Percentiles rank a stretch among this genome's conserved stretches.
Evolutionary conservation across 1,140 invertebrate genomes (phyloP).

Genomic region (Nasonia longicornis): DNA sequence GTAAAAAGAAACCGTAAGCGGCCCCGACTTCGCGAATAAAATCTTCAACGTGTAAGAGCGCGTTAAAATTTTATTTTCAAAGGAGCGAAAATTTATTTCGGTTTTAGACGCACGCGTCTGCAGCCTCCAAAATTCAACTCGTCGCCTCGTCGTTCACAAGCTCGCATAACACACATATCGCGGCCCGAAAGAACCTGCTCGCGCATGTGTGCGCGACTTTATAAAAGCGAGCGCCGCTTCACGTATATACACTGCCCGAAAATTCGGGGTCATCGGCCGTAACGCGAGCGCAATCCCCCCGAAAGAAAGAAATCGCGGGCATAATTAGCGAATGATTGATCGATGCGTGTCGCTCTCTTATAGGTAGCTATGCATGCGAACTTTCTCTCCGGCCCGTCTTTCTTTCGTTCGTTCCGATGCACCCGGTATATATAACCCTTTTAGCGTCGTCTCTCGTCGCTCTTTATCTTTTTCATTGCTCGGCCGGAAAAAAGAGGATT

Average conservation of each 20-base stretch:
- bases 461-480: constrained; percentile 27
- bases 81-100: neutral
- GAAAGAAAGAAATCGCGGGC: constrained; percentile 65
- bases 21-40: too few species aligned
- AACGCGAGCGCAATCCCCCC: constrained; percentile 51
- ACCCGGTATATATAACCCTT: constrained; percentile 47
- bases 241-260: neutral
- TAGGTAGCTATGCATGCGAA: constrained; percentile 60
- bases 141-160: neutral
- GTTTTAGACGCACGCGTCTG: neutral
- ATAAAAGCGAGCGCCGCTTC: neutral
- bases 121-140: neutral
- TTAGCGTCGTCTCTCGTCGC: neutral
- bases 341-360: constrained; percentile 60
- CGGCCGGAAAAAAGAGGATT: neutral
- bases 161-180: neutral
- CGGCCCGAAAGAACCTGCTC: neutral
- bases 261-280: constrained; percentile 50
- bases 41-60: too few species aligned
- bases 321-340: constrained; percentile 69
- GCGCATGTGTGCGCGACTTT: neutral
- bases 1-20: too few species aligned
- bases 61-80: neutral
- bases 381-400: constrained; percentile 40
- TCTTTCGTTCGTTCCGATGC: constrained; percentile 39